Evolutionary conservation across 1,140 invertebrate species (phyloP), one percentile per base, ranked within the genome.

Genomic region (Pemphigus obesinymphae): DNA sequence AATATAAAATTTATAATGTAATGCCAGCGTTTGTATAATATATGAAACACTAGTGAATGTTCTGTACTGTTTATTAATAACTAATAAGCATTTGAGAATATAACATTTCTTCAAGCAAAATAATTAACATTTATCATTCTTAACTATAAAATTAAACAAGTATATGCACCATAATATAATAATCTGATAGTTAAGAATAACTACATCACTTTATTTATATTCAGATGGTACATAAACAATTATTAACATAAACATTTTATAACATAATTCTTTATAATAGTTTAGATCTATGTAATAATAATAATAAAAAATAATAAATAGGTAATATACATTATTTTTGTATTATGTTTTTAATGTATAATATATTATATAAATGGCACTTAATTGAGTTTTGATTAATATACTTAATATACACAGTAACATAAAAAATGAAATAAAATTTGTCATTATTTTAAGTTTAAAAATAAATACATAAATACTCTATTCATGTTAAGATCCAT

Each of bases 81-180:
- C 10, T 72, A 72, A 45, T 29, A 48, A 31, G 70, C 23, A 29
- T 48, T 8, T 34, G 0, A 50, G 8, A 48, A 73, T 29, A 48
- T 48, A 72, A 72, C 43, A 73, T 31, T 5, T n/a, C 20, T 73
- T 43, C 26, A 17, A 73, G 29, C 70, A 50, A 31, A 50, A 73
- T 17, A 73, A 73, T 50, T 31, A 50, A 73, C 43, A 48, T 11
- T 73, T 50, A 73, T 3, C 31, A 50, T 45, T 45, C 17, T 31
- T 31, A 73, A 34, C 26, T 48, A 50, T 31, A 73, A 73, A 31
- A 72, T 31, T 72, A n/a, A 73, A 73, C 66, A 26, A 70, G 3
- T n/a, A 50, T 20, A 72, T 48, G 68, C 26, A 72, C 45, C 43
- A 73, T 50, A 72, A 45, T 48, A 73, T 31, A 50, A 73, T 73